Percentiles rank a stretch among this genome's conserved stretches.
phyloP scores from a whole-genome alignment of 2,113 vertebrate genomes.

The Speoplatyrhinus poulsoni region DNA sequence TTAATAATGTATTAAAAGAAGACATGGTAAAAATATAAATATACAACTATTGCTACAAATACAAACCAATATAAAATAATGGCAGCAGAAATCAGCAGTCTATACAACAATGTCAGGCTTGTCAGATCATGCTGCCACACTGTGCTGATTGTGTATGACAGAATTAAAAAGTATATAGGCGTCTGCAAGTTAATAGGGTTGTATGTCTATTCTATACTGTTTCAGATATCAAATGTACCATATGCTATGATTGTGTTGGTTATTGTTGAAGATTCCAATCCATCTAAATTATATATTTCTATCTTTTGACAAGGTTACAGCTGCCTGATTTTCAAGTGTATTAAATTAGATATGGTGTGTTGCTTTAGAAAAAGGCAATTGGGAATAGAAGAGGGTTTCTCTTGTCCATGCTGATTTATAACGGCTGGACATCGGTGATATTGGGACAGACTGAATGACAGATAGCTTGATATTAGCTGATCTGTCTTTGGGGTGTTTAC shows the following conservation, averaged over 20 bases:
- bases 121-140: no score
- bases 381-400: slow-evolving; percentile 59
- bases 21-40: background rate
- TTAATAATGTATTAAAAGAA: background rate
- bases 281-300: slow-evolving; percentile 56
- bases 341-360: slow-evolving; percentile 58
- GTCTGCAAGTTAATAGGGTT: slow-evolving; percentile 36
- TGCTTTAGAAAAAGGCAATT: slow-evolving; percentile 43
- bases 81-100: no score
- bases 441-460: slow-evolving; percentile 23
- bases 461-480: slow-evolving; percentile 9
- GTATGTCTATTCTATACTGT: slow-evolving; percentile 22
- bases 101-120: no score
- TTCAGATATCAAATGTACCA: slow-evolving; percentile 22
- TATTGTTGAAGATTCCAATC: slow-evolving; percentile 48
- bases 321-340: slow-evolving; percentile 39
- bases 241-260: slow-evolving; percentile 45
- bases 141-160: no score
- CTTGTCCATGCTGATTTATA: slow-evolving; percentile 43
- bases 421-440: slow-evolving; percentile 12
- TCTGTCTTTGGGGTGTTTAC: background rate
- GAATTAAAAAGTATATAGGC: background rate
- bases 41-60: background rate
- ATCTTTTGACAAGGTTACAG: slow-evolving; percentile 66
- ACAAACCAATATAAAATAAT: no score